These are phyloP conservation scores for Danaus plexippus DNA, from an alignment of 1,140 invertebrate species.

Conservation along the genomic window DNA sequence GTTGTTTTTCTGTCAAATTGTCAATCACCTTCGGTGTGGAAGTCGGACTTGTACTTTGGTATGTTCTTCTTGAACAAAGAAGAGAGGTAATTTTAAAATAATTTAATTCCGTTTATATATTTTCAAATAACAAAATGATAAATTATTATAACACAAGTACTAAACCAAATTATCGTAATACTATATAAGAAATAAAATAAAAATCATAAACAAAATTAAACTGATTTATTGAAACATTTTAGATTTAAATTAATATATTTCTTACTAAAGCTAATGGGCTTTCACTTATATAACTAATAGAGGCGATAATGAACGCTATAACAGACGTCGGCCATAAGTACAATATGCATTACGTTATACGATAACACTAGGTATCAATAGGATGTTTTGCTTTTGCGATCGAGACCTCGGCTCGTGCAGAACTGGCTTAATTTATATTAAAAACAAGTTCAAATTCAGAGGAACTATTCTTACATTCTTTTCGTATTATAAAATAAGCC, in stretches of 20 bases:
- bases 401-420: conserved; percentile 8
- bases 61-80: no score
- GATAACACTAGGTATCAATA: conserved; percentile 53
- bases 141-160: no score
- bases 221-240: conserved; percentile 69
- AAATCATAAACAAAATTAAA: conserved; percentile 54
- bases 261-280: conserved; percentile 63
- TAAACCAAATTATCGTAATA: no score
- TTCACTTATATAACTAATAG: conserved; percentile 50
- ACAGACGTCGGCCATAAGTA: conserved; percentile 57
- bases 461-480: background rate
- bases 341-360: conserved; percentile 23
- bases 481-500: background rate
- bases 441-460: conserved; percentile 1
- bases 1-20: no score
- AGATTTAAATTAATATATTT: conserved; percentile 60
- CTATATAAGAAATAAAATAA: conserved; percentile 18
- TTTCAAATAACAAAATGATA: no score
- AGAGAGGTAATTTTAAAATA: no score
- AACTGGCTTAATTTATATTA: conserved; percentile 1
- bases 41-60: no score
- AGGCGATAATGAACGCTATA: conserved; percentile 46
- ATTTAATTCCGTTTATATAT: no score
- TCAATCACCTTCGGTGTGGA: no score
- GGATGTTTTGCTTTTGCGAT: conserved; percentile 24